These are phyloP conservation scores for Cheilosia grossa DNA, from an alignment of 2,888 invertebrate genomes.

Conservation along the genomic window DNA sequence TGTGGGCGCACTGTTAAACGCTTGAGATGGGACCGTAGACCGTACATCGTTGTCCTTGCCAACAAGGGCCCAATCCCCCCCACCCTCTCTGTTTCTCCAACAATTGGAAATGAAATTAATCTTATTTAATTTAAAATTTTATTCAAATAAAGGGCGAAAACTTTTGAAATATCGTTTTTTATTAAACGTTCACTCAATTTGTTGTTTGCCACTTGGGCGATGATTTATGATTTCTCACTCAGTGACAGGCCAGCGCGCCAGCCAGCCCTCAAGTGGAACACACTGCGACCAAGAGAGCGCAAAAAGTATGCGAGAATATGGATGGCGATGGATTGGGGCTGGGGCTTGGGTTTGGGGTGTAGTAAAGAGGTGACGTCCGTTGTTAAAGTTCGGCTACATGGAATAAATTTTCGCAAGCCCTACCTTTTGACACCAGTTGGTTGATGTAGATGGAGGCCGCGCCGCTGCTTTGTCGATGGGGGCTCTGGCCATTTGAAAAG, in stretches of 20 bases:
- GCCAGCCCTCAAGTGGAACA: conserved; percentile 37
- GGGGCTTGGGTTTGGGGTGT: neutral
- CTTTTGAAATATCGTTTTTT: conserved; percentile 71
- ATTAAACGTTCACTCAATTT: conserved; percentile 74
- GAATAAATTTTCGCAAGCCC: conserved; percentile 41
- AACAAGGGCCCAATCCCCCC: no score
- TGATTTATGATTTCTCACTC: conserved; percentile 73
- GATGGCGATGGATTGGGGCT: conserved; percentile 8
- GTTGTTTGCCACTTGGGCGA: conserved; percentile 70
- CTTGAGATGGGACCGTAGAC: neutral
- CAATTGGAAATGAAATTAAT: conserved; percentile 72
- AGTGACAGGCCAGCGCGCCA: conserved; percentile 43
- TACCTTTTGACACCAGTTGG: conserved; percentile 65
- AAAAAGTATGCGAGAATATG: conserved; percentile 43
- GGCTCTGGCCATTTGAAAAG: conserved; percentile 57
- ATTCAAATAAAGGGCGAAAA: conserved; percentile 70
- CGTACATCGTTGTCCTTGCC: no score
- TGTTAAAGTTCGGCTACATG: conserved; percentile 65
- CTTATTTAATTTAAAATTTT: conserved; percentile 75
- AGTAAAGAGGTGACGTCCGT: conserved; percentile 61
- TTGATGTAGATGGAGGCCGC: conserved; percentile 6
- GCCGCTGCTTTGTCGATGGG: conserved; percentile 34
- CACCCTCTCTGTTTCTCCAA: conserved; percentile 11
- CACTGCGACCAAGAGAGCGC: conserved; percentile 1
- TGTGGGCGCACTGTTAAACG: conserved; percentile 62